phyloP scores from a whole-genome alignment of 92 coral and sea anemone genomes.

The Porites lobata region DNA sequence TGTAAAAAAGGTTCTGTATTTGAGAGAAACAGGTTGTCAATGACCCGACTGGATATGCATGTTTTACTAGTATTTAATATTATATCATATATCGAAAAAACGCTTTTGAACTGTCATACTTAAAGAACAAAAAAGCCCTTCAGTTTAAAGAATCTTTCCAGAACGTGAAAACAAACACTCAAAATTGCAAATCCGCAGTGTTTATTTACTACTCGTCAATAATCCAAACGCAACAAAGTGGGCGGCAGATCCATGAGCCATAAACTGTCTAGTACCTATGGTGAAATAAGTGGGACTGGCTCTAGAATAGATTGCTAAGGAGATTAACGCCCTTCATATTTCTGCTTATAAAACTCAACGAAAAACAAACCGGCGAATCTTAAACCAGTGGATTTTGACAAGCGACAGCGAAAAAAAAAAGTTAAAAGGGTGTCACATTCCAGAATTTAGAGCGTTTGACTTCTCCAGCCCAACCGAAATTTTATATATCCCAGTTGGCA shows the following conservation, averaged over 20 bases:
- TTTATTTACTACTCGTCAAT: background rate
- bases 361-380: background rate
- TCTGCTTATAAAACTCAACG: background rate
- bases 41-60: too few relatives aligned
- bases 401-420: background rate
- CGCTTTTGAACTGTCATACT: too few relatives aligned
- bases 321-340: background rate
- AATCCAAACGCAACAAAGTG: background rate
- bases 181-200: background rate
- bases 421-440: slow-evolving; percentile 10
- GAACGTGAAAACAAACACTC: background rate
- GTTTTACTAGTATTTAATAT: too few relatives aligned
- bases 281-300: too few relatives aligned
- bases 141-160: too few relatives aligned
- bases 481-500: background rate
- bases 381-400: background rate
- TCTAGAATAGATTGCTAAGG: too few relatives aligned
- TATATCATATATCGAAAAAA: too few relatives aligned
- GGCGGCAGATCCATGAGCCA: slow-evolving; percentile 2
- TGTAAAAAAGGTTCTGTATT: too few relatives aligned
- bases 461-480: slow-evolving; percentile 20
- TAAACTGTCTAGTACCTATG: too few relatives aligned
- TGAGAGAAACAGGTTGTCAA: too few relatives aligned
- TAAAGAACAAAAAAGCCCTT: too few relatives aligned
- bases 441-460: background rate